Conservation (phyloP, 2,797 vertebrate genomes). For the Borostomias antarcticus region DNA sequence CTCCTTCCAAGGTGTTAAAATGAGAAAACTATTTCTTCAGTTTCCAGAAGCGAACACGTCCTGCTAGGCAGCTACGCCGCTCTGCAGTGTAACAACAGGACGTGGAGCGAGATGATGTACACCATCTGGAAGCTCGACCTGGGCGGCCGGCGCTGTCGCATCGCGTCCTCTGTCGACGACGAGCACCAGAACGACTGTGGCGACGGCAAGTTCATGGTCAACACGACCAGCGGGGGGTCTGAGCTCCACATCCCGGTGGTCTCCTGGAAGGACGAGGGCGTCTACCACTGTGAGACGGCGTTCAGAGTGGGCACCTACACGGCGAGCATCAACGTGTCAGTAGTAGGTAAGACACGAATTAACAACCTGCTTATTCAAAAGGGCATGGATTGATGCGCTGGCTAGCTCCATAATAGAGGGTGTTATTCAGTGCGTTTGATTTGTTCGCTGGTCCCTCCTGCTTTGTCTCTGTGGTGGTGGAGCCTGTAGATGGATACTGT, state of each 20-base stretch:
- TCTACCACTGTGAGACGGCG: constrained; percentile 61
- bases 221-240: constrained; percentile 22
- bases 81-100: constrained; percentile 54
- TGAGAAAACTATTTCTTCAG: constrained; percentile 43
- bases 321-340: constrained; percentile 12
- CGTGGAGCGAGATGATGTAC: constrained; percentile 47
- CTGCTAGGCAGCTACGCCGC: constrained; percentile 29
- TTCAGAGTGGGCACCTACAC: constrained; percentile 25
- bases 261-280: constrained; percentile 58
- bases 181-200: constrained; percentile 21
- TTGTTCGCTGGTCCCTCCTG: neutral
- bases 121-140: constrained; percentile 58
- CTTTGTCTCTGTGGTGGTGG: too few relatives aligned
- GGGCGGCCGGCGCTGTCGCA: neutral
- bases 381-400: too few relatives aligned
- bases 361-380: too few relatives aligned
- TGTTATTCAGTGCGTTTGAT: neutral
- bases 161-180: neutral
- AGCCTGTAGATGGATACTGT: too few relatives aligned
- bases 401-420: too few relatives aligned
- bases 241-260: constrained; percentile 69
- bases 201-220: constrained; percentile 52
- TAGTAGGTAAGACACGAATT: constrained; percentile 54
- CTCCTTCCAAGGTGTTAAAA: neutral
- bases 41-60: constrained; percentile 21